These are phyloP conservation scores for Olivierus martensii DNA, from an alignment of 1,140 invertebrate genomes.

Conservation along the genomic window DNA sequence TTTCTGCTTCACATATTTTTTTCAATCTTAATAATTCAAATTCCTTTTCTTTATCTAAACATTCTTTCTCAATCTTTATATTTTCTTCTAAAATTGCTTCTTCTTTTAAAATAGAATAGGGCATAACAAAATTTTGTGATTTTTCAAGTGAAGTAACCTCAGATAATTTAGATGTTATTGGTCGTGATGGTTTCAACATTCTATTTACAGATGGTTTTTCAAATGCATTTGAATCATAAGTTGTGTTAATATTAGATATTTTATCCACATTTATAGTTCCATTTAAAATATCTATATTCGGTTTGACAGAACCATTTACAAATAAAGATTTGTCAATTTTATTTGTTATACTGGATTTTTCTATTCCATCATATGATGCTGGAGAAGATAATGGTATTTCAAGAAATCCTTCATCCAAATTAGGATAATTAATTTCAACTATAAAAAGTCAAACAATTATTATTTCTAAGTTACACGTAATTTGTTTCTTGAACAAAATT, in stretches of 20 bases:
- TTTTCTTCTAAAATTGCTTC: slow-evolving; percentile 39
- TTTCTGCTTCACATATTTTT: slow-evolving; percentile 33
- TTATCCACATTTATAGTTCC: no score
- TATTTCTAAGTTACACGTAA: no score
- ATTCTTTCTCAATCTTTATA: slow-evolving; percentile 39
- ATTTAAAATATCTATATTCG: no score
- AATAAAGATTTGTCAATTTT: no score
- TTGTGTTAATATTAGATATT: no score
- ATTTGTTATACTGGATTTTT: no score
- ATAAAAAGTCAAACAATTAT: no score
- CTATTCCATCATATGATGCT: no score
- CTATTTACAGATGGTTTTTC: not conserved
- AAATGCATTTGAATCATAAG: no score
- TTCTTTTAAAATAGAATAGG: slow-evolving; percentile 23
- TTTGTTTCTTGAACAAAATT: no score
- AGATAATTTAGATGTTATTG: not conserved
- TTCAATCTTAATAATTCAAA: slow-evolving; percentile 22
- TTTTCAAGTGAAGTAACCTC: not conserved
- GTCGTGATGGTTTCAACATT: not conserved
- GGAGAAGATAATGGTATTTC: no score
- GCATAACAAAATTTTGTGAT: not conserved
- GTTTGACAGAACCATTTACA: no score
- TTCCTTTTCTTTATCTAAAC: slow-evolving; percentile 39
- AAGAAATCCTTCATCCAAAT: slow-evolving; percentile 22
- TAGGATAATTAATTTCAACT: slow-evolving; percentile 17